A percentile compares a stretch with the other conserved stretches of the same genome.
These are phyloP conservation scores for Pachyuromys duprasi DNA, from an alignment of 2,797 vertebrate species.

Conservation along the genomic window DNA sequence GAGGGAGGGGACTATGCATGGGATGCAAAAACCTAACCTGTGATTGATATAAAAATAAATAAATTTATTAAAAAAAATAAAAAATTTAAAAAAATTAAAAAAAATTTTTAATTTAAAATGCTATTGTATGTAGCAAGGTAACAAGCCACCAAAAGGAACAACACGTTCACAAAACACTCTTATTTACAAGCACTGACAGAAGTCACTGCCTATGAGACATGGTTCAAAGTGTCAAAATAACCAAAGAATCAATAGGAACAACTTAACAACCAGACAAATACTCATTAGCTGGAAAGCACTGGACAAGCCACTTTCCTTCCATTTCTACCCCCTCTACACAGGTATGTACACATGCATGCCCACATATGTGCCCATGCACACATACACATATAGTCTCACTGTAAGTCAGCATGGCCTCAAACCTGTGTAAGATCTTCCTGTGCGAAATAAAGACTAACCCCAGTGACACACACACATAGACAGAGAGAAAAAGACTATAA, in stretches of 20 bases:
- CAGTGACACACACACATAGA: background rate
- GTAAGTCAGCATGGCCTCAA: background rate
- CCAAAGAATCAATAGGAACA: background rate
- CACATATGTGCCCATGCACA: no score
- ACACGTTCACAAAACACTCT: background rate
- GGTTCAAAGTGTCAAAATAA: background rate
- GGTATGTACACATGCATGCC: no score
- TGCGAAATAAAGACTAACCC: background rate
- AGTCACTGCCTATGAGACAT: background rate
- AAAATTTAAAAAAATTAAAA: no score
- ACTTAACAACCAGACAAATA: background rate
- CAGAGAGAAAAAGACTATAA: background rate
- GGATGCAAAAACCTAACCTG: no score
- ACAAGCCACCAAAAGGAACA: background rate
- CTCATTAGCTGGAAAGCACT: background rate
- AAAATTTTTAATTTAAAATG: background rate
- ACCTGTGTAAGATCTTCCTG: background rate
- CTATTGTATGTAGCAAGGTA: background rate
- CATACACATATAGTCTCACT: background rate
- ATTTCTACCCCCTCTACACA: background rate
- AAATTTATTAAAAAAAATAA: no score
- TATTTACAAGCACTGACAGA: background rate
- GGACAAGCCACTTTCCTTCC: background rate
- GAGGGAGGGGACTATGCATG: no score
- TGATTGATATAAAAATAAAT: no score